Evolutionary conservation across 2,113 vertebrate genomes (phyloP), one percentile per base, ranked within the genome.

Genomic region (Phalacrocorax carbo): DNA sequence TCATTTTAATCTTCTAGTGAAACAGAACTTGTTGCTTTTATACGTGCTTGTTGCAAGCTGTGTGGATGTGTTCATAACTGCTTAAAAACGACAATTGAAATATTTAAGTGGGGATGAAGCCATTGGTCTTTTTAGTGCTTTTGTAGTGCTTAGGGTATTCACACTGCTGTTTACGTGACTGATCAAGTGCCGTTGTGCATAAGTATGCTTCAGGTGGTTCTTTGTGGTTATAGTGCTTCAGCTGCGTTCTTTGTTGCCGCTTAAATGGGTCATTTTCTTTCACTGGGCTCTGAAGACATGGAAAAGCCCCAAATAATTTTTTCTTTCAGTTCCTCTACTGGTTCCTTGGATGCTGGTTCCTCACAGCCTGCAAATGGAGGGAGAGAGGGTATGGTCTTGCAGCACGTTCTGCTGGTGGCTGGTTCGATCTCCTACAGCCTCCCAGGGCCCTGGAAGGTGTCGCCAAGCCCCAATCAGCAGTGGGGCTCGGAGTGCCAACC

Each of bases 401-500:
- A 36, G 66, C 20, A 70, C 8, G 26, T 78, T 78, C 22, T 68
- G 16, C 23, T 73, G 34, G 12, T 30, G 44, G 5, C 13, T 9
- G 2, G 3, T 78, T 84, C 42, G 48, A 18, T 79, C 17, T 82
- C 44, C 12, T 14, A 42, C 23, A 36, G 18, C 14, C 42, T 73
- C 22, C 10, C 12, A 58, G 16, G 22, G 32, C 23, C 25, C 10
- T 82, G 34, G 34, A 55, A 82, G 7, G 32, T 44, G 13, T 68
- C 16, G 4, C 19, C 0, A 5, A 72, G 32, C 13, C 11, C 25
- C 9, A 27, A 27, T 40, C 42, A 76, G 52, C 51, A 64, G 48
- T 0, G 1, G 27, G 54, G 3, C 7, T 79, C 2, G 2, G 38
- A 4, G 6, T 81, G 30, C 40, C 4, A 6, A 16, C 27, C 54